A percentile compares a stretch with the other conserved stretches of the same genome.
These are phyloP conservation scores for Lateolabrax maculatus DNA, from an alignment of 2,797 vertebrate genomes.

Conservation along the genomic window DNA sequence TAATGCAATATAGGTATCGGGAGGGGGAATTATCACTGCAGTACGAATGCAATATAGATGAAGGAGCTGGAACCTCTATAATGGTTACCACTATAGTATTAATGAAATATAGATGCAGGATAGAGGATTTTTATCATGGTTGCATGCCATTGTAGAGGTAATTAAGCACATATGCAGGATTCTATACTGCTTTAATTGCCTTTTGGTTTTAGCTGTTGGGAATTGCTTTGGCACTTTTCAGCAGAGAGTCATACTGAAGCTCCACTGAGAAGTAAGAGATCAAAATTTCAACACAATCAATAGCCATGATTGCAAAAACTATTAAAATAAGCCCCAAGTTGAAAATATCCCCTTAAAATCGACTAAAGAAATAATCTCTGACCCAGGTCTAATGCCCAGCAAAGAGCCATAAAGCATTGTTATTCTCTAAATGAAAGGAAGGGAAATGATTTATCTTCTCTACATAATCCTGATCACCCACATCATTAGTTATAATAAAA, in stretches of 20 bases:
- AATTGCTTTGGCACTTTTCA: constrained; percentile 10
- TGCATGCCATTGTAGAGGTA: constrained; percentile 24
- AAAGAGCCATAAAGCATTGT: constrained; percentile 56
- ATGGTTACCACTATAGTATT: constrained; percentile 37
- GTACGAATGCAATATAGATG: constrained; percentile 55
- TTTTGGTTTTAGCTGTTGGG: constrained; percentile 22
- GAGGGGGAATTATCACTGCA: constrained; percentile 34
- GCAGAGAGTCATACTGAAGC: neutral
- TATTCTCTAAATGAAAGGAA: constrained; percentile 61
- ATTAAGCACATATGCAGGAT: constrained; percentile 49
- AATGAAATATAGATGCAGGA: constrained; percentile 53
- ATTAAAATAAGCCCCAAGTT: constrained; percentile 25
- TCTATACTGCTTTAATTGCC: constrained; percentile 31
- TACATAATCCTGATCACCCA: constrained; percentile 80
- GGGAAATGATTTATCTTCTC: constrained; percentile 79
- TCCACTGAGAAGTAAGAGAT: constrained; percentile 1
- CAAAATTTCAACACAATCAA: constrained; percentile 16
- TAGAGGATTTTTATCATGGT: constrained; percentile 30
- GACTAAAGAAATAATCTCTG: constrained; percentile 43
- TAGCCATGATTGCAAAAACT: constrained; percentile 17
- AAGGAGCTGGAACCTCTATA: constrained; percentile 24
- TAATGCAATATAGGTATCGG: constrained; percentile 44
- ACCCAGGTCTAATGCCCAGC: constrained; percentile 52
- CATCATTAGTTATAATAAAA: constrained; percentile 82
- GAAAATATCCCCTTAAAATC: constrained; percentile 47